A percentile compares a stretch with the other conserved stretches of the same genome.
Evolutionary conservation across 2,797 vertebrate genomes (phyloP).

Genomic region (Ambastaia sidthimunki): DNA sequence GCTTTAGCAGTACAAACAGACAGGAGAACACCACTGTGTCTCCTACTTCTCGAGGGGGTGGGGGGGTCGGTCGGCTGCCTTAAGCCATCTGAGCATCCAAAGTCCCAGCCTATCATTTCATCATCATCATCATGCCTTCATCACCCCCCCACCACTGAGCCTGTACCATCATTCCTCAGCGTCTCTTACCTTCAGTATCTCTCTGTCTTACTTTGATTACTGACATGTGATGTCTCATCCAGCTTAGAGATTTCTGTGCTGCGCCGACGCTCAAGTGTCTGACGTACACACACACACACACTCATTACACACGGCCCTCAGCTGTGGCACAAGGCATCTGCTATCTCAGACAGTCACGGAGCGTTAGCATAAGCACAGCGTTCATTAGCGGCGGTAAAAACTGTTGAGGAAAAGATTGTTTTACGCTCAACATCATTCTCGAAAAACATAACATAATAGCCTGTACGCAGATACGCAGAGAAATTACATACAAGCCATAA

Average conservation of each 20-base stretch:
- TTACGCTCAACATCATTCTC: slow-evolving; percentile 9
- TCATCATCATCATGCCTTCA: slow-evolving; percentile 44
- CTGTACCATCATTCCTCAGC: slow-evolving; percentile 43
- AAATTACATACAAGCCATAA: not conserved
- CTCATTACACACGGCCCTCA: slow-evolving; percentile 16
- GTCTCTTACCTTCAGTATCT: slow-evolving; percentile 47
- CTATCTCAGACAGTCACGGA: slow-evolving; percentile 38
- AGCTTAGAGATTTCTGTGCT: slow-evolving; percentile 52
- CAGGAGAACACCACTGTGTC: slow-evolving; percentile 18
- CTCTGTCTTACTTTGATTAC: slow-evolving; percentile 55
- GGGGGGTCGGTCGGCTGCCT: slow-evolving; percentile 35
- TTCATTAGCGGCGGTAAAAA: slow-evolving; percentile 37
- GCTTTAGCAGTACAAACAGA: slow-evolving; percentile 17
- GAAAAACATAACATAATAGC: not conserved
- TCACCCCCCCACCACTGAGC: slow-evolving; percentile 13
- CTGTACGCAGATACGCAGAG: not conserved
- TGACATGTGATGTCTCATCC: slow-evolving; percentile 50
- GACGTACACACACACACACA: slow-evolving; percentile 5
- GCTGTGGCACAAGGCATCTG: slow-evolving; percentile 53
- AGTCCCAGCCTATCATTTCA: slow-evolving; percentile 43
- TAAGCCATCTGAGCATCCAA: slow-evolving; percentile 33
- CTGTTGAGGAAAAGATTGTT: slow-evolving; percentile 5
- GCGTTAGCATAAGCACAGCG: slow-evolving; percentile 45
- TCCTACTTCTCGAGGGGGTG: slow-evolving; percentile 6
- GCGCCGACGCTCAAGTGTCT: slow-evolving; percentile 35